Conservation (phyloP, 2,888 invertebrate genomes). For the Trissonchulus sp. region DNA sequence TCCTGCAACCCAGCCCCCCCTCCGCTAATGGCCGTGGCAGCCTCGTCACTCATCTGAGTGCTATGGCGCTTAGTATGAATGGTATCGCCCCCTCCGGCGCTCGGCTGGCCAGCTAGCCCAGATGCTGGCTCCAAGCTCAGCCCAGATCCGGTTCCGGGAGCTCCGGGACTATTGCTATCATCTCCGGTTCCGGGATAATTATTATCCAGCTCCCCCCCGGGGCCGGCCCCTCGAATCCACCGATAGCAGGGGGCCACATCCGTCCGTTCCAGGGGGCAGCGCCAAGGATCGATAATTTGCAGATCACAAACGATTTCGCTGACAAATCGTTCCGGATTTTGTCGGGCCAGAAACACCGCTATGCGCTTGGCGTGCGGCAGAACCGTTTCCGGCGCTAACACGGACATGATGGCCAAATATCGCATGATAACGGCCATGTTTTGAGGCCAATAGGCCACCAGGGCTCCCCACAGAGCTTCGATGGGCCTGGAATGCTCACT, state of each 20-base stretch:
- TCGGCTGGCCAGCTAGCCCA: constrained; percentile 68
- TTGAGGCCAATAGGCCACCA: constrained; percentile 92
- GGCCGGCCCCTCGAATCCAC: constrained; percentile 54
- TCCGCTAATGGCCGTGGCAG: not conserved
- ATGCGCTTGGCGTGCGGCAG: constrained; percentile 89
- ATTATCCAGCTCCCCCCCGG: constrained; percentile 12
- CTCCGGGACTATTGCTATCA: constrained; percentile 47
- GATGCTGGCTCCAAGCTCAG: too few species aligned
- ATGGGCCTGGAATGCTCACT: constrained; percentile 82
- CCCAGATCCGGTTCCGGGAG: constrained; percentile 53
- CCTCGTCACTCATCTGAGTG: constrained; percentile 43
- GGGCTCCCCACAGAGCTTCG: constrained; percentile 89
- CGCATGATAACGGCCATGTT: constrained; percentile 92
- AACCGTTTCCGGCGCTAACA: constrained; percentile 91
- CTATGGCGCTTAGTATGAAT: constrained; percentile 84
- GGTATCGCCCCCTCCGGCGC: constrained; percentile 62
- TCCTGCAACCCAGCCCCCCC: not conserved
- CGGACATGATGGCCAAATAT: constrained; percentile 89
- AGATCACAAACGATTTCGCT: constrained; percentile 96
- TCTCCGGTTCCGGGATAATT: not conserved
- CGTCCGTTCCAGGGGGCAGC: constrained; percentile 88
- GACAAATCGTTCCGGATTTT: constrained; percentile 80
- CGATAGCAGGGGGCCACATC: constrained; percentile 97
- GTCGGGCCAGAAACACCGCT: constrained; percentile 81
- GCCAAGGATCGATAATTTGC: constrained; percentile 90